Evolutionary conservation across 2,113 vertebrate species (phyloP).

Genomic region (Hippolais icterina): DNA sequence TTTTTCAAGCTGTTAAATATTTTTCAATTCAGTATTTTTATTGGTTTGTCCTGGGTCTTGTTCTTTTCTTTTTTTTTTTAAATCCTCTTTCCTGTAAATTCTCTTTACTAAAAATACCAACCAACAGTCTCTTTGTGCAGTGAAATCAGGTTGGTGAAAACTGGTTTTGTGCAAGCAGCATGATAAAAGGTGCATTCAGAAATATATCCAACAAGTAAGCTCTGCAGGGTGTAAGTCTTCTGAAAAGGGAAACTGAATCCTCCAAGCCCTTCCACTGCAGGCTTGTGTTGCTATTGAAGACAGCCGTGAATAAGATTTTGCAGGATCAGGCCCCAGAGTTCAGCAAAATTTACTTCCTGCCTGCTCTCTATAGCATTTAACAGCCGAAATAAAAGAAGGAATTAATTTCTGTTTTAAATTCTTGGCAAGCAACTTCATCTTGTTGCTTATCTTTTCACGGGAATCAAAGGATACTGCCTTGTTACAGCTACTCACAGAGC

Average conservation of each 20-base stretch:
- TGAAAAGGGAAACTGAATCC: conserved; percentile 50
- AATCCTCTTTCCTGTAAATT: conserved; percentile 15
- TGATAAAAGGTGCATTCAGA: conserved; percentile 62
- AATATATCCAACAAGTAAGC: conserved; percentile 52
- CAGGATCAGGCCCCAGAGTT: conserved; percentile 45
- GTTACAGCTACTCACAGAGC: not conserved
- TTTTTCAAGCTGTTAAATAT: conserved; percentile 42
- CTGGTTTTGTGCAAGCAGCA: conserved; percentile 42
- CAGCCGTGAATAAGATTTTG: conserved; percentile 25
- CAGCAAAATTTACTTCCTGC: conserved; percentile 50
- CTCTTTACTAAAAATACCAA: conserved; percentile 43
- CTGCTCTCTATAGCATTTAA: conserved; percentile 27
- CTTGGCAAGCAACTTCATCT: conserved; percentile 54
- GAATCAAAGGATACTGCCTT: conserved; percentile 16
- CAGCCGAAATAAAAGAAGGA: not conserved
- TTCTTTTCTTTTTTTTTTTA: not conserved
- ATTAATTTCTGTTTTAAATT: conserved; percentile 57
- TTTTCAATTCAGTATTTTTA: conserved; percentile 32
- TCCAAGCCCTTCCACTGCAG: conserved; percentile 29
- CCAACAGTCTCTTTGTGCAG: not conserved
- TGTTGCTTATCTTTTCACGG: conserved; percentile 48
- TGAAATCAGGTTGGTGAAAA: conserved; percentile 49
- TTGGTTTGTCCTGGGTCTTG: conserved; percentile 24
- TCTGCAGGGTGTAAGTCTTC: conserved; percentile 54
- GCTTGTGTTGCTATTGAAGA: conserved; percentile 28